These are phyloP conservation scores for Montipora foliosa DNA, from an alignment of 64 coral and sea anemone species.

Conservation along the genomic window DNA sequence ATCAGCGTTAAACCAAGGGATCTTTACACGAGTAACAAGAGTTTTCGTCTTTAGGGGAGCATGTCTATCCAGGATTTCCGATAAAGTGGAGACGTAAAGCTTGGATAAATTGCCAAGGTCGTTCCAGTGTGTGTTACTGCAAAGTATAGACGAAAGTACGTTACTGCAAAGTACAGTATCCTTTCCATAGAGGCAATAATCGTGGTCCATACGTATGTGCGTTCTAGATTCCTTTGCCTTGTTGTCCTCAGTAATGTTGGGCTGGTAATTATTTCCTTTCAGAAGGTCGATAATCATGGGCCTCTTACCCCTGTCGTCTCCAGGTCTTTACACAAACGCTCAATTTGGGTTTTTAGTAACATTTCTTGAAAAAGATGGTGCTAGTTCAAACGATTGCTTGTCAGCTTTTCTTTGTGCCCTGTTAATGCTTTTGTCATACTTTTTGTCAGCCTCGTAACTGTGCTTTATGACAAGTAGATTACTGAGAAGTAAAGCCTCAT, in stretches of 20 bases:
- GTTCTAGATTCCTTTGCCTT: no score
- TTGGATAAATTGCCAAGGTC: no score
- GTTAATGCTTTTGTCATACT: neutral
- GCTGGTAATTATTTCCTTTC: conserved; percentile 7
- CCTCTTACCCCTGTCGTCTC: neutral
- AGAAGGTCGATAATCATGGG: conserved; percentile 36
- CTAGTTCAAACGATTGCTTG: neutral
- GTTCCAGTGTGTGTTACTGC: no score
- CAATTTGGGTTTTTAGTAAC: neutral
- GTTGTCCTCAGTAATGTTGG: neutral
- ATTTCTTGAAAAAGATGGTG: conserved; percentile 43
- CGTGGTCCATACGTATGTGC: no score
- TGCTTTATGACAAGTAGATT: conserved; percentile 42
- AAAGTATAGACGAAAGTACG: no score
- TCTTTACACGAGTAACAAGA: no score
- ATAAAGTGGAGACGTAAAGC: no score
- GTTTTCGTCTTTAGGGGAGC: no score
- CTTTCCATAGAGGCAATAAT: no score
- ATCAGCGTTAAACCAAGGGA: no score
- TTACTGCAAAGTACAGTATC: no score
- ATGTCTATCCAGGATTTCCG: no score
- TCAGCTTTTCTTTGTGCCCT: conserved; percentile 27
- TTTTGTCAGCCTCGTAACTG: conserved; percentile 38
- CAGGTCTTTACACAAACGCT: conserved; percentile 10
- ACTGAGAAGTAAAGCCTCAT: neutral